These are phyloP conservation scores for Maccullochella peelii DNA, from an alignment of 2,113 vertebrate species.

Conservation along the genomic window DNA sequence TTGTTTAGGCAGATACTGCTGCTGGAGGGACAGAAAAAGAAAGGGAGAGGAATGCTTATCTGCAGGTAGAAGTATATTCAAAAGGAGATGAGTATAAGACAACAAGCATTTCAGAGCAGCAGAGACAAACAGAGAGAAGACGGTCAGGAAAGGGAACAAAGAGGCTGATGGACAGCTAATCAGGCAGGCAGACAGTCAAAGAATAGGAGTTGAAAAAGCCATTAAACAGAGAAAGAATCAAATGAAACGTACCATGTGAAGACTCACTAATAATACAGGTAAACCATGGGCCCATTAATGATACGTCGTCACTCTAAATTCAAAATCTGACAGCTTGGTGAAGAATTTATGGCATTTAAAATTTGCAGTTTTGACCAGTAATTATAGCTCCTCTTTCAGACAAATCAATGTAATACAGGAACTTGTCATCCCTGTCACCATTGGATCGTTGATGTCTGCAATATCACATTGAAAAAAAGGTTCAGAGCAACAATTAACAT, in stretches of 20 bases:
- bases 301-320: background rate
- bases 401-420: background rate
- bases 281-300: background rate
- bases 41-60: constrained; percentile 10
- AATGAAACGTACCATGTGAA: constrained; percentile 20
- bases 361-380: background rate
- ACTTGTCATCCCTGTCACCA: background rate
- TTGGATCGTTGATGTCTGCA: background rate
- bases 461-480: background rate
- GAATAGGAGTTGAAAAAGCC: constrained; percentile 19
- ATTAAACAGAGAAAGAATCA: constrained; percentile 17
- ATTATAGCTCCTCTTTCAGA: constrained; percentile 17
- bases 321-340: background rate
- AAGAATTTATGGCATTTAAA: background rate
- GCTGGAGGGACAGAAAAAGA: constrained; percentile 2
- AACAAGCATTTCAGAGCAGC: constrained; percentile 13
- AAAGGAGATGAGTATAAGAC: constrained; percentile 28
- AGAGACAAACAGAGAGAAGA: constrained; percentile 29
- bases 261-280: constrained; percentile 8
- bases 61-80: constrained; percentile 25
- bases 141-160: background rate
- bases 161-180: constrained; percentile 45
- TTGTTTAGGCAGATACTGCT: constrained; percentile 34
- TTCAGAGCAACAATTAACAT: background rate
- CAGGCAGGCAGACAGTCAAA: constrained; percentile 12